Base-by-base conservation (phyloP, 1,140 invertebrate genomes). In the Pseudobourletiella spinata region DNA sequence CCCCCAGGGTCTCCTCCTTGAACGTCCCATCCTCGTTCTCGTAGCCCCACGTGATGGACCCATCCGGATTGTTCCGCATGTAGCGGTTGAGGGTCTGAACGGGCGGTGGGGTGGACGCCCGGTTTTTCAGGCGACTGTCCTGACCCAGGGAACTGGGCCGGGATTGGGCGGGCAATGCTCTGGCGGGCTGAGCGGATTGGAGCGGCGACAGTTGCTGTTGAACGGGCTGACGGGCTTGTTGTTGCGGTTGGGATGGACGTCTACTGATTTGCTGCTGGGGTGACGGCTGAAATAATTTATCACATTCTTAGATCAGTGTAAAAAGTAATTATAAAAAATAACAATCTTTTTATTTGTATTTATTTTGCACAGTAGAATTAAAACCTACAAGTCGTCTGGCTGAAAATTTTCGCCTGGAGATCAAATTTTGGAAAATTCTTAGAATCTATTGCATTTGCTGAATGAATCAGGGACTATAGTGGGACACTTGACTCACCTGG, bases 41-140 rank as follows among this genome's bases (percentile, higher is more conserved):
- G 71, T 86, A 89, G 51, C 88, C 88, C 87, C 87, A 90, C 0
- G 85, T 86, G 59, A 89, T 89, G 64, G 84, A 87, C 4, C 88
- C 88, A 67, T 89, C 88, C 39, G 82, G 78, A 69, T 88, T 88
- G 70, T 88, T 87, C 55, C 87, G 85, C 46, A 86, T 81, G 75
- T 84, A 90, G 51, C 77, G 51, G 43, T 70, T 65, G 4, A 70
- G 39, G 1, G 68, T 70, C 57, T 70, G 65, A 6, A 69, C 54
- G 52, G 68, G 68, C 35, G 68, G 62, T 35, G 65, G 62, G 39
- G 68, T 67, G 3, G 61, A 61, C 3, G 52, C 39, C 2, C 67
- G 26, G 8, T 60, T 55, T 18, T 50, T 55, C 15, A 67, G 24
- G 39, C 65, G 55, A 42, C 3, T 54, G 39, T 52, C 58, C 3